Evolutionary conservation across 2,113 vertebrate genomes (phyloP).

Genomic region (Trematomus loennbergii): DNA sequence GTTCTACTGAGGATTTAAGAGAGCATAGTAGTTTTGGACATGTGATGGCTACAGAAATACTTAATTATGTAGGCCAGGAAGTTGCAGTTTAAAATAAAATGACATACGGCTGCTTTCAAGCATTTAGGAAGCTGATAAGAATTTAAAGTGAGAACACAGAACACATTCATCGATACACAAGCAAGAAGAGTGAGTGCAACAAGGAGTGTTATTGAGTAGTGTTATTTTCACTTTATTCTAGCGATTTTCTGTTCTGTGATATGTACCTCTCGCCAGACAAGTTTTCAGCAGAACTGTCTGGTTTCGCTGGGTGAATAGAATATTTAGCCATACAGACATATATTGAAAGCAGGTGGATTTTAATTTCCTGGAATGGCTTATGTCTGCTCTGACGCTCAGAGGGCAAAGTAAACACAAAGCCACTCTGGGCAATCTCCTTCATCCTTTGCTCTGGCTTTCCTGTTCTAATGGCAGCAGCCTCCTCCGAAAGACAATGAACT

Average conservation of each 20-base stretch:
- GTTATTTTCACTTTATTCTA: slow-evolving; percentile 22
- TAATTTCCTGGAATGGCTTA: slow-evolving; percentile 49
- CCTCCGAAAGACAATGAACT: slow-evolving; percentile 56
- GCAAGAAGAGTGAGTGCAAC: neutral
- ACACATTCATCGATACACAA: neutral
- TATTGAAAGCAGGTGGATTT: slow-evolving; percentile 58
- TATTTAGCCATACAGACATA: slow-evolving; percentile 45
- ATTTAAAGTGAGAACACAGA: slow-evolving; percentile 9
- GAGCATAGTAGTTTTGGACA: slow-evolving; percentile 8
- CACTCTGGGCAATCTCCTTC: slow-evolving; percentile 46
- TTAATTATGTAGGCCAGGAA: slow-evolving; percentile 9
- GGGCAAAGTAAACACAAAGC: slow-evolving; percentile 64
- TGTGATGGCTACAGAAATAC: slow-evolving; percentile 7
- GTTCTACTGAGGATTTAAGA: slow-evolving; percentile 16
- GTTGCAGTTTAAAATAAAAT: slow-evolving; percentile 3
- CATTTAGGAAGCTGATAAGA: slow-evolving; percentile 30
- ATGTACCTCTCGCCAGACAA: slow-evolving; percentile 30
- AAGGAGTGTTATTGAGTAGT: neutral
- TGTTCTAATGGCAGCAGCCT: slow-evolving; percentile 43
- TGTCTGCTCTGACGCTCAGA: slow-evolving; percentile 51
- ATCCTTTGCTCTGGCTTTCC: slow-evolving; percentile 46
- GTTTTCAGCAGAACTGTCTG: slow-evolving; percentile 35
- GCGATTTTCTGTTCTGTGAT: slow-evolving; percentile 29
- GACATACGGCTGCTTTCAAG: slow-evolving; percentile 8
- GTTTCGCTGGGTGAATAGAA: slow-evolving; percentile 18